Base-by-base conservation (phyloP, 1,140 invertebrate species). In the Cotesia glomerata region DNA sequence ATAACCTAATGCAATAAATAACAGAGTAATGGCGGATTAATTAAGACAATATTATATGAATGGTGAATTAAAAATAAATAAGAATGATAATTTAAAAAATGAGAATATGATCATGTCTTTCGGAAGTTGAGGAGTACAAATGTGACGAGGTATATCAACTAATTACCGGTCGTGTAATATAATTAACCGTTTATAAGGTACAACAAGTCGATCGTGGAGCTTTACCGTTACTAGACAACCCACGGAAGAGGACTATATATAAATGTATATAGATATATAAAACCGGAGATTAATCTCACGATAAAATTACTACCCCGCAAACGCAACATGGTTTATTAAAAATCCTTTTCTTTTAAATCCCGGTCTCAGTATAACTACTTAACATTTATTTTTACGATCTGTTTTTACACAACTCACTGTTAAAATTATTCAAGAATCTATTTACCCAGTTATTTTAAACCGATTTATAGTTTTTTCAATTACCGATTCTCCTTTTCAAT, bases 241-340 rank as follows among this genome's bases (percentile, higher is more conserved):
- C 76, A 54, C 16, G 52, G 52, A 54, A 16, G 16, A 54, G 11
- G 77, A 77, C 39, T 39, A 5, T 45, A 7, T 82, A 76, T 26
- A 26, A 26, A 26, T 26, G 26, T 26, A 26, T 26, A 26, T 26
- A 26, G 26, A 26, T 26, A 26, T 26, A 26, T 26, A 26, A 26
- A 77, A 76, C 80, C 78, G 77, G 80, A 84, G 82, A 85, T 85
- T 84, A 83, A 82, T 81, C 81, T 82, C 76, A 77, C 76, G 81
- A 79, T 78, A 78, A 77, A 81, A 78, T 75, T 71, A 77, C 75
- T 54, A 14, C 16, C 52, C 16, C 16, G 4, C 13, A 5, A 9
- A 9, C 13, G 8, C 45, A 49, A 9, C 13, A 14, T 54, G 13
- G 11, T 54, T 54, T 54, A 54, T 54, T 54, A 54, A 54, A 54